phyloP scores from a whole-genome alignment of 2,797 vertebrate genomes.

The Typhlichthys eigenmanni region DNA sequence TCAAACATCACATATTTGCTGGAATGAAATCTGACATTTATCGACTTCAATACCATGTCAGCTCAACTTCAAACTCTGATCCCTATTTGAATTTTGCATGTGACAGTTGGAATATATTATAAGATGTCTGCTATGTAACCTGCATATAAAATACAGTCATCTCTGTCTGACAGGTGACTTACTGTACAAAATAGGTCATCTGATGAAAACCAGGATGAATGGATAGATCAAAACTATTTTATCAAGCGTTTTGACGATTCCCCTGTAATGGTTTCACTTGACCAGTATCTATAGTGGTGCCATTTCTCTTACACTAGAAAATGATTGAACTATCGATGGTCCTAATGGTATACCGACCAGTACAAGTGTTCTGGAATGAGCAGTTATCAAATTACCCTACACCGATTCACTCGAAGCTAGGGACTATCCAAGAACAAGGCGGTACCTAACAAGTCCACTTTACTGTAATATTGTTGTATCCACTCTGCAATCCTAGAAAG shows the following conservation, averaged over 20 bases:
- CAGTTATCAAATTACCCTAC: not conserved
- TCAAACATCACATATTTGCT: constrained; percentile 6
- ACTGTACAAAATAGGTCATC: no score
- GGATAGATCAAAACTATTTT: not conserved
- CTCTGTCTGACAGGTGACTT: no score
- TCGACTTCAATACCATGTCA: constrained; percentile 22
- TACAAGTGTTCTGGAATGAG: not conserved
- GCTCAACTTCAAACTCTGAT: constrained; percentile 10
- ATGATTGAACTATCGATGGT: no score
- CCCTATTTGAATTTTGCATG: constrained; percentile 7
- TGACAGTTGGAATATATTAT: constrained; percentile 9
- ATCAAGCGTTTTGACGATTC: no score
- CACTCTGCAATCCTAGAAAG: constrained; percentile 17
- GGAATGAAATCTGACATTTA: constrained; percentile 25
- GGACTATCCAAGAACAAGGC: constrained; percentile 2
- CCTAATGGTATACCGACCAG: no score
- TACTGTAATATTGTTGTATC: not conserved
- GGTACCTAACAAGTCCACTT: not conserved
- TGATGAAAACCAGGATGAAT: not conserved
- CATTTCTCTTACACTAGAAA: no score
- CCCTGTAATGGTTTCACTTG: no score
- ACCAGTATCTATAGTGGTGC: no score
- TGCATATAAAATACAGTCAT: not conserved
- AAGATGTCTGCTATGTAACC: constrained; percentile 1
- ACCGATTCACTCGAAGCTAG: constrained; percentile 7